Base-by-base conservation (phyloP, 2,797 vertebrate species). In the Premnoplex brunnescens region DNA sequence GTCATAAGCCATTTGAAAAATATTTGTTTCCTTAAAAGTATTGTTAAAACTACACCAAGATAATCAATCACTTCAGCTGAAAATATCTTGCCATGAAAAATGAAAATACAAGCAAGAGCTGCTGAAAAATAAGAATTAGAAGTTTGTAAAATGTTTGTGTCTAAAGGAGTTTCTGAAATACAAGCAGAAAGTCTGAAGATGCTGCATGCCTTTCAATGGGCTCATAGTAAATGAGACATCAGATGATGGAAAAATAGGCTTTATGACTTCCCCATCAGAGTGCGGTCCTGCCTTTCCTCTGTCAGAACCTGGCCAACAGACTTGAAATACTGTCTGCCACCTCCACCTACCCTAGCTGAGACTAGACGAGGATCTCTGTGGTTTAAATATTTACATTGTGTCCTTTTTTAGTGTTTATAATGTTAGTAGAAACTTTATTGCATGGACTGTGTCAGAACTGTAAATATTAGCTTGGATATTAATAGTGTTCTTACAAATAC, bases 381-480 rank as follows among this genome's bases (percentile, higher is more conserved):
- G 23, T 92, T 93, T 84, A 96, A 96, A 94, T 94, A 97, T 96
- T 97, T 97, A 92, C 77, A 51, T 8, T 58, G 12, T 2, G 6
- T 64, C 8, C 24, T 10, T 72, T 87, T 91, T 79, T 69, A 68
- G 56, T 85, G 41, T 89, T 91, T 94, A 89, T 76, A 92, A 9
- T 7, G 41, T 68, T 48, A 77, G 63, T 54, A 89, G 87, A 77
- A 88, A 71, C 74, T 67, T 95, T 80, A 94, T 87, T 56, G 71
- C 10, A 1, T 60, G 52, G 54, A 46, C 85, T 74, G 54, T 74
- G 58, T 88, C 71, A 88, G 67, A 12, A 68, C 2, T 79, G 90
- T 93, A 95, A 97, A 95, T 95, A 96, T 95, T 94, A 86, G 72
- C 76, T 94, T 85, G 89, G 76, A 75, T 94, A 92, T 95, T 93